Evolutionary conservation across 2,888 invertebrate genomes (phyloP), one percentile per base, ranked within the genome.

Genomic region (Prosapia bicincta): DNA sequence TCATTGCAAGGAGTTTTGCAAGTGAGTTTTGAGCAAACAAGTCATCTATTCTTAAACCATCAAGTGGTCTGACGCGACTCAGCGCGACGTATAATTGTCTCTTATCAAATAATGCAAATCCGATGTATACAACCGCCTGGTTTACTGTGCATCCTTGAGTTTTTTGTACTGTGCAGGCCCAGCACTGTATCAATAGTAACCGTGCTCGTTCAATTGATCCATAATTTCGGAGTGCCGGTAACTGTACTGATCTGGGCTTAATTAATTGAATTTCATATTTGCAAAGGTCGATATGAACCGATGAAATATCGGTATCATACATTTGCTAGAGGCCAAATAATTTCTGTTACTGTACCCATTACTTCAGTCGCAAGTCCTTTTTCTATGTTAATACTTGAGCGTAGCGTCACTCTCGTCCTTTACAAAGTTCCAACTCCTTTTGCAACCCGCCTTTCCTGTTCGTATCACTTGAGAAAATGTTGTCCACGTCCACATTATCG

Each of bases 341-440:
- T 30, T 5, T 30, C 30, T 6, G 30, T 30, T 5, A 78, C 9
- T 80, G 81, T 79, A 80, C 79, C 79, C 30, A 80, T 81, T 15
- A 70, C 74, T 66, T 79, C 80, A 80, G 81, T 82, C 43, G 81
- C 78, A 23, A 79, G 66, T 28, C 76, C 79, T 75, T 79, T 79
- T 9, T 66, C 38, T 10, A 81, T 78, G 75, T 81, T 78, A 24
- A 80, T 32, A 69, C 81, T 81, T 23, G 72, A 78, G 32, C 80
- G 30, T 38, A 82, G 77, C n/a, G n/a, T n/a, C 81, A 81, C 79
- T 71, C 79, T 79, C 20, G 79, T 71, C 80, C 78, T 15, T 78
- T 75, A 72, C 79, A 80, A 68, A 80, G 78, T 77, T 78, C 69
- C 43, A 80, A 28, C 66, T 69, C 76, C 9, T 30, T 23, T 78